phyloP scores from a whole-genome alignment of 2,888 invertebrate species.

The Agelastica alni region DNA sequence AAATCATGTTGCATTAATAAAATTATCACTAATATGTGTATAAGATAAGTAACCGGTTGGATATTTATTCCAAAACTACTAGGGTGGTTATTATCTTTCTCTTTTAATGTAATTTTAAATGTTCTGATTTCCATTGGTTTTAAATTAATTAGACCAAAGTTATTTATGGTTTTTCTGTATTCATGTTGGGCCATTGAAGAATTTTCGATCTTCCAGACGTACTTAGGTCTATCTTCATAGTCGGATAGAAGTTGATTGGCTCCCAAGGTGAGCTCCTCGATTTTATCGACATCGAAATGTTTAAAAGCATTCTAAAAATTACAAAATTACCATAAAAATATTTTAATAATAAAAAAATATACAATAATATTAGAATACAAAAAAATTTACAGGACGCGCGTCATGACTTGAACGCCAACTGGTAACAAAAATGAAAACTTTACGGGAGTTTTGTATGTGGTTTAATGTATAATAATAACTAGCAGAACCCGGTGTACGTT shows the following conservation, averaged over 20 bases:
- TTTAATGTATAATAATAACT: too few relatives aligned
- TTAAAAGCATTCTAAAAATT: slow-evolving; percentile 61
- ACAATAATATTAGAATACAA: too few relatives aligned
- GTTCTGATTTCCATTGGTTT: slow-evolving; percentile 75
- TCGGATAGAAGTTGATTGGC: slow-evolving; percentile 67
- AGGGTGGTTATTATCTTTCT: neutral
- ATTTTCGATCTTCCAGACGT: slow-evolving; percentile 38
- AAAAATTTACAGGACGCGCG: too few relatives aligned
- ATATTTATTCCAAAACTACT: neutral
- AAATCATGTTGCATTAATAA: too few relatives aligned
- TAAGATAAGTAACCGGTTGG: neutral
- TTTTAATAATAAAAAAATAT: too few relatives aligned
- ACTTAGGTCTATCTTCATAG: slow-evolving; percentile 44
- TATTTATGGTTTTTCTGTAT: slow-evolving; percentile 22
- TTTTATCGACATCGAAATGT: slow-evolving; percentile 59
- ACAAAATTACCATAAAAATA: neutral
- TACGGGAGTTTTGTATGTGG: too few relatives aligned
- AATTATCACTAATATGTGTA: too few relatives aligned
- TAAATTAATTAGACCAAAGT: slow-evolving; percentile 59
- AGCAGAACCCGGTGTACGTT: too few relatives aligned
- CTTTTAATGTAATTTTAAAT: slow-evolving; percentile 57
- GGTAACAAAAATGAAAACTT: too few relatives aligned
- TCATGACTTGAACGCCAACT: too few relatives aligned
- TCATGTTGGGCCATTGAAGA: too few relatives aligned
- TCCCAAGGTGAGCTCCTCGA: slow-evolving; percentile 70